Evolutionary conservation across 2,888 invertebrate genomes (phyloP), one percentile per base, ranked within the genome.

Genomic region (Hylaea fasciaria): DNA sequence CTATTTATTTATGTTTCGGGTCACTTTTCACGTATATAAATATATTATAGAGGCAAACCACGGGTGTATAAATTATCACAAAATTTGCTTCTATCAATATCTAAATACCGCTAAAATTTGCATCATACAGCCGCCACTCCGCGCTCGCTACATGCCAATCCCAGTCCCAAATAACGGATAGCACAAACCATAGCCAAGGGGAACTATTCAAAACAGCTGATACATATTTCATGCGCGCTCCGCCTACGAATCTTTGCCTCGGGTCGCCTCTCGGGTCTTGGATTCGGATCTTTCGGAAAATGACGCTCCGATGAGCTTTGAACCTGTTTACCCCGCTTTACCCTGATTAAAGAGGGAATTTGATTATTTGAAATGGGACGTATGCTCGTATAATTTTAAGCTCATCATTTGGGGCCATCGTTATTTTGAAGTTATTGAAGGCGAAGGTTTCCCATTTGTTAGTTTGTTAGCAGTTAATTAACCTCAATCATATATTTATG

Each of bases 171-270:
- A 32, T 32, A 32, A 32, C 32, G 3, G 22, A 22, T 22, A 22
- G 10, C 9, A 7, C 32, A 32, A 32, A 10, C 10, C 45, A 12
- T 5, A 46, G 41, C 55, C 39, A 28, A 39, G 32, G 61, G 29
- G 49, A 71, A 76, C 80, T 81, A 84, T 86, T 83, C 83, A 78
- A 80, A 85, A 73, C 75, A 77, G 74, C 74, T 82, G 75, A 81
- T 86, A 81, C 78, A 87, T 87, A 85, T 87, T 86, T 85, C 83
- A 87, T 85, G 76, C 57, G 68, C 62, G 70, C 64, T 67, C 68
- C 63, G 64, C 62, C 57, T 43, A 57, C 66, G 52, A 72, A 76
- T 77, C 73, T 71, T 69, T 61, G 69, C 69, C 64, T 60, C 65
- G 67, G 29, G 13, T 13, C 14, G 40, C n/a, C 12, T 37, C 62